phyloP scores from a whole-genome alignment of 2,888 invertebrate genomes.

The Psococerastis gibbosa region DNA sequence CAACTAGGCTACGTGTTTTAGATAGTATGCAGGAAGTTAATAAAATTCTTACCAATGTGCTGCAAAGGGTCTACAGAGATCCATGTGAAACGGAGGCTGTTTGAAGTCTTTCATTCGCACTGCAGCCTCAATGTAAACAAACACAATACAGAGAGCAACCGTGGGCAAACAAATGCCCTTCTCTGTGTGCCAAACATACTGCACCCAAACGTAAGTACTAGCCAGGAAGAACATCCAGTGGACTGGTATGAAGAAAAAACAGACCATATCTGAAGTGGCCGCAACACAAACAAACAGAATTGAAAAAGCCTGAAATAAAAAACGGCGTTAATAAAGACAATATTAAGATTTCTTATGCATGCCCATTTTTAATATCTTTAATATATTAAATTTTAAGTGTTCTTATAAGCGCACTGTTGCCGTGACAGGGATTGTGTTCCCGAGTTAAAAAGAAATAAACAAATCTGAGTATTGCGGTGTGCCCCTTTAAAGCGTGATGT shows the following conservation, averaged over 20 bases:
- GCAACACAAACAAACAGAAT: conserved; percentile 96
- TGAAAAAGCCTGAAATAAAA: conserved; percentile 69
- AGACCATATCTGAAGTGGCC: conserved; percentile 93
- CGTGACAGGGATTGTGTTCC: no score
- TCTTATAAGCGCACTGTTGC: no score
- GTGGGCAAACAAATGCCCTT: conserved; percentile 89
- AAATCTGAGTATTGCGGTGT: no score
- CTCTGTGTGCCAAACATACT: conserved; percentile 95
- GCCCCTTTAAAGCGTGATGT: no score
- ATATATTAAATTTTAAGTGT: no score
- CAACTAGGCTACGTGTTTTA: not conserved
- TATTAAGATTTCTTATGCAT: no score
- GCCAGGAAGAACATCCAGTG: conserved; percentile 96
- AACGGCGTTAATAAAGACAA: no score
- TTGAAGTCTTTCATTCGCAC: conserved; percentile 66
- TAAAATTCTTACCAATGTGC: conserved; percentile 66
- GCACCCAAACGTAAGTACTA: conserved; percentile 97
- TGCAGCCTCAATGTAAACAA: conserved; percentile 87
- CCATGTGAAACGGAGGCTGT: conserved; percentile 67
- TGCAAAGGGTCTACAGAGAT: conserved; percentile 87
- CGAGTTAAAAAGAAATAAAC: no score
- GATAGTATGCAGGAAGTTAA: conserved; percentile 1
- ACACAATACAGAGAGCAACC: conserved; percentile 78
- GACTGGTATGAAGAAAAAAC: conserved; percentile 96
- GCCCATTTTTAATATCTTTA: no score